These are phyloP conservation scores for Pterobdella sp. DNA, from an alignment of 2,888 invertebrate species.

Conservation along the genomic window DNA sequence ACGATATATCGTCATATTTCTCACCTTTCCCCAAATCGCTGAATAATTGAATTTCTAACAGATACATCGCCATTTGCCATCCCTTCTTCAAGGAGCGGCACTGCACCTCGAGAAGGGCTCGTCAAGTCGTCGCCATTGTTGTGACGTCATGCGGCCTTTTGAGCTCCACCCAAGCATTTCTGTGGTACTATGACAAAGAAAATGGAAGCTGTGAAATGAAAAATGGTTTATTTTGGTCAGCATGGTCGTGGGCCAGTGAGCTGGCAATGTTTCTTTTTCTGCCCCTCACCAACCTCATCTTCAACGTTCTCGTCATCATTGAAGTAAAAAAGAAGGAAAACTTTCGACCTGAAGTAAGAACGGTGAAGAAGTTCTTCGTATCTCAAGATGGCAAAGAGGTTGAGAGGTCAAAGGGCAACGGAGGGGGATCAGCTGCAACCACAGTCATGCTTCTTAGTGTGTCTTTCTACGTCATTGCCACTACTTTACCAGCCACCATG, in stretches of 20 bases:
- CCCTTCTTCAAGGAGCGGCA: constrained; percentile 44
- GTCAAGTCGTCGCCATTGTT: constrained; percentile 41
- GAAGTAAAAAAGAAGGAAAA: constrained; percentile 41
- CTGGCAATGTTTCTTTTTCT: constrained; percentile 45
- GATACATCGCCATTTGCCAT: constrained; percentile 44
- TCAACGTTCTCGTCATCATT: constrained; percentile 47
- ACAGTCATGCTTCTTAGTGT: constrained; percentile 49
- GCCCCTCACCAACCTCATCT: constrained; percentile 45
- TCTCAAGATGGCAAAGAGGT: not conserved
- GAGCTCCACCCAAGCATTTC: constrained; percentile 44
- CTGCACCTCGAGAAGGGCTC: constrained; percentile 46
- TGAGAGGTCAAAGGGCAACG: not conserved
- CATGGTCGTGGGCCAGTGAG: constrained; percentile 48
- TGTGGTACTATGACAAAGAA: constrained; percentile 45
- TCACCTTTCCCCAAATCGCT: too few relatives aligned
- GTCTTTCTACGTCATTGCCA: constrained; percentile 50
- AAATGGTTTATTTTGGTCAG: constrained; percentile 38
- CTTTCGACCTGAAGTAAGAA: not conserved
- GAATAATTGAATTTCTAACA: too few relatives aligned
- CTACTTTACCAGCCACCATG: constrained; percentile 48
- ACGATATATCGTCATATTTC: too few relatives aligned
- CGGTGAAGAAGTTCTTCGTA: not conserved
- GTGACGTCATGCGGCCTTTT: constrained; percentile 40
- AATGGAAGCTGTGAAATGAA: constrained; percentile 40
- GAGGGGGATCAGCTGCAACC: constrained; percentile 40